Evolutionary conservation across 2,888 invertebrate species (phyloP).

Genomic region (Drosophila infuscata): DNA sequence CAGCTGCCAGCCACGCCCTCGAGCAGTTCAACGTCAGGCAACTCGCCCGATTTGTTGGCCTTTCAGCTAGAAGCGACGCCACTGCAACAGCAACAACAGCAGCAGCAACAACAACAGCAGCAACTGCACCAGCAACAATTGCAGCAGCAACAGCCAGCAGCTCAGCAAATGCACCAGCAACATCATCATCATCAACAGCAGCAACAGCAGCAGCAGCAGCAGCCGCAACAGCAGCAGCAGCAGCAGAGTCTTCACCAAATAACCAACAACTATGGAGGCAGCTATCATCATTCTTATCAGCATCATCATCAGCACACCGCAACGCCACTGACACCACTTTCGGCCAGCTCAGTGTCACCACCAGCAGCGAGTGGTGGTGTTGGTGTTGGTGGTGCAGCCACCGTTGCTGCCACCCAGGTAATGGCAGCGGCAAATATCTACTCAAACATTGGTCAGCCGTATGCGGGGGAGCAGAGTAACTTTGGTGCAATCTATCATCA

Average conservation of each 20-base stretch:
- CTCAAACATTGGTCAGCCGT: constrained; percentile 83
- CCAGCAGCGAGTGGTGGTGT: constrained; percentile 34
- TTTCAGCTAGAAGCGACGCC: constrained; percentile 65
- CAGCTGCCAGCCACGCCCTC: constrained; percentile 75
- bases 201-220: constrained; percentile 33
- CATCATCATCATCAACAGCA: constrained; percentile 38
- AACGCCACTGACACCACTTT: constrained; percentile 67
- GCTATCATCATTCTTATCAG: constrained; percentile 57
- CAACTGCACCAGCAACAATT: constrained; percentile 54
- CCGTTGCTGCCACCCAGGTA: constrained; percentile 63
- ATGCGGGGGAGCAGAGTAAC: constrained; percentile 83
- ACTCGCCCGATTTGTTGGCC: constrained; percentile 81
- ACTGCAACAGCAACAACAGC: constrained; percentile 50
- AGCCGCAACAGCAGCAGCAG: constrained; percentile 43
- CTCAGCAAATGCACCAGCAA: constrained; percentile 45
- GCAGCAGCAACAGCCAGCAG: constrained; percentile 35
- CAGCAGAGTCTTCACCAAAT: constrained; percentile 49
- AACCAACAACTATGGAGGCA: constrained; percentile 40
- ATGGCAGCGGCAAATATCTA: constrained; percentile 82
- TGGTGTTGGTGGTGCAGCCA: constrained; percentile 31
- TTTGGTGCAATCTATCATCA: constrained; percentile 85
- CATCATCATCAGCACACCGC: constrained; percentile 45
- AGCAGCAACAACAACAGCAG: constrained; percentile 39
- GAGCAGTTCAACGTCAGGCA: constrained; percentile 80
- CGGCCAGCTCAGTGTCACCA: constrained; percentile 68